phyloP scores from a whole-genome alignment of 2,113 vertebrate genomes.

The Tricholaema leucomelas region DNA sequence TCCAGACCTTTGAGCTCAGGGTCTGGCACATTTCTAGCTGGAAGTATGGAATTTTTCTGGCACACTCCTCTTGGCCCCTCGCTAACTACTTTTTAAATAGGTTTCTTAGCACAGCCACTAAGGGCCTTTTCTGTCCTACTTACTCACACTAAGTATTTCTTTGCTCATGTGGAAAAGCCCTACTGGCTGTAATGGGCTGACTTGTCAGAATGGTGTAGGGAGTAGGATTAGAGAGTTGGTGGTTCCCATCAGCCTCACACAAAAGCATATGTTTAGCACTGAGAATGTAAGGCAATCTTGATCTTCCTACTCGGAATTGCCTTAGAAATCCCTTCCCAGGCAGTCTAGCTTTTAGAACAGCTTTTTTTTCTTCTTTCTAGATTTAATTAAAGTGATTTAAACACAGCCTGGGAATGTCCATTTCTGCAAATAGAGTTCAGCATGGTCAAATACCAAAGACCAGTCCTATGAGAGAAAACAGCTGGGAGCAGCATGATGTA shows the following conservation, averaged over 20 bases:
- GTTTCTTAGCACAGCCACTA: neutral
- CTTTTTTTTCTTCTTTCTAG: neutral
- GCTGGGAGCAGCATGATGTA: neutral
- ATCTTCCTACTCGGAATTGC: neutral
- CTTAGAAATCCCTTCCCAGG: neutral
- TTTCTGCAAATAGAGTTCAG: neutral
- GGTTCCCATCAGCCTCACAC: neutral
- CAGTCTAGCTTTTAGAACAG: neutral
- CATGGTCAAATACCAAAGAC: neutral
- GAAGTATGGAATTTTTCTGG: neutral
- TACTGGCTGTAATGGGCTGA: neutral
- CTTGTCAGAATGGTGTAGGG: neutral
- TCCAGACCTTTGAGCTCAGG: neutral
- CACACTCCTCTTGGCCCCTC: neutral
- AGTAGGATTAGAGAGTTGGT: neutral
- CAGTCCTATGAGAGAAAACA: neutral
- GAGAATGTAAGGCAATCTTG: neutral
- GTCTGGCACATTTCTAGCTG: neutral
- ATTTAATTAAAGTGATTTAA: neutral
- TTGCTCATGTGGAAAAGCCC: neutral
- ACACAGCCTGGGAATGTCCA: neutral
- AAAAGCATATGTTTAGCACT: neutral
- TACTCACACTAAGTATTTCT: neutral
- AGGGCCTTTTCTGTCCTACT: neutral
- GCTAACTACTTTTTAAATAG: neutral